Conservation (phyloP, 1,140 invertebrate species). For the Pseudomyrmex concolor region DNA sequence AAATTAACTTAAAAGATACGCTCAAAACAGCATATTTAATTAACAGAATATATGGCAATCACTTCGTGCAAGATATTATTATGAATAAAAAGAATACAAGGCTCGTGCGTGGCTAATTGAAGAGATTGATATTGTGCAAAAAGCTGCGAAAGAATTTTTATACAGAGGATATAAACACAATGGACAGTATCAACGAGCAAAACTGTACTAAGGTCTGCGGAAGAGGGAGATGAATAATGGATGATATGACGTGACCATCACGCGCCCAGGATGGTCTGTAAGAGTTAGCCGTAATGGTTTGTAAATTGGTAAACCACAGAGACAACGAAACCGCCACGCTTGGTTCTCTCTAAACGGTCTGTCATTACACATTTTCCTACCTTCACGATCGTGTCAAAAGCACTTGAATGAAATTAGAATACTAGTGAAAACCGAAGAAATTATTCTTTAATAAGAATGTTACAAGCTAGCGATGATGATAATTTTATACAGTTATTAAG, state of each 20-base stretch:
- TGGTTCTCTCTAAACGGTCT: conserved; percentile 76
- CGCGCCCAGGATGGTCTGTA: conserved; percentile 75
- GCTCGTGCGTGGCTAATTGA: conserved; percentile 56
- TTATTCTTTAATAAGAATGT: not conserved
- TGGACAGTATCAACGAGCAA: conserved; percentile 54
- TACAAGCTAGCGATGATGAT: not conserved
- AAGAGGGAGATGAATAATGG: conserved; percentile 84
- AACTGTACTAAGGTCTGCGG: conserved; percentile 66
- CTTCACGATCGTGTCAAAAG: conserved; percentile 68
- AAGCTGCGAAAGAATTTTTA: conserved; percentile 63
- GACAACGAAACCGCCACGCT: conserved; percentile 78
- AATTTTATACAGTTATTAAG: no score
- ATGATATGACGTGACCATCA: conserved; percentile 80
- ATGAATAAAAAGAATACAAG: not conserved
- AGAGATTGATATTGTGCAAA: conserved; percentile 44
- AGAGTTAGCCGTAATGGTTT: conserved; percentile 79
- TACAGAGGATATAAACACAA: conserved; percentile 46
- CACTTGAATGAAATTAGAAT: conserved; percentile 48
- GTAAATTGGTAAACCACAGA: conserved; percentile 83
- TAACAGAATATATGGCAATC: no score
- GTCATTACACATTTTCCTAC: conserved; percentile 78
- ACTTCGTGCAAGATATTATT: not conserved
- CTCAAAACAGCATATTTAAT: no score
- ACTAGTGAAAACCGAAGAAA: not conserved
- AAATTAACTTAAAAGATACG: not conserved